These are phyloP conservation scores for Ambastaia sidthimunki DNA, from an alignment of 2,797 vertebrate genomes.

Conservation along the genomic window DNA sequence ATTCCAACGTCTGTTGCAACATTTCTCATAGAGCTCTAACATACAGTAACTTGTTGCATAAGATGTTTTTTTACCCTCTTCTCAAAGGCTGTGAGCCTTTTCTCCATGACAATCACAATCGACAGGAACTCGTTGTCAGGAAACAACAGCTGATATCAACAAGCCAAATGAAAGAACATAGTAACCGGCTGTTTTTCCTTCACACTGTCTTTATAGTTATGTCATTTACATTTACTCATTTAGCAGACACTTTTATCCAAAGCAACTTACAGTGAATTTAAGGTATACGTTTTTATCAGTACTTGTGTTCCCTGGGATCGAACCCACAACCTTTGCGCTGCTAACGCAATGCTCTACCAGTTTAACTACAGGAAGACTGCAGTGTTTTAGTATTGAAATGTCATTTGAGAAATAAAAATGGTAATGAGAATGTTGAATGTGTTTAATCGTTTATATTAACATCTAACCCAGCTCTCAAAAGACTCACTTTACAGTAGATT, in stretches of 20 bases:
- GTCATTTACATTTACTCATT: neutral
- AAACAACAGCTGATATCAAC: slow-evolving; percentile 46
- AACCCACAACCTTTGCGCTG: no score
- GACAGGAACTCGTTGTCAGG: slow-evolving; percentile 55
- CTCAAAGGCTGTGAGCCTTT: neutral
- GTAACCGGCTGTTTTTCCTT: neutral
- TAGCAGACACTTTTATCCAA: neutral
- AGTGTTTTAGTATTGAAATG: neutral
- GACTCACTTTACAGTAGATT: no score
- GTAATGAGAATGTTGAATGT: neutral
- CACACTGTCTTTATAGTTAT: slow-evolving; percentile 2
- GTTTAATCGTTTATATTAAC: neutral
- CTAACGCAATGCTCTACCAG: no score
- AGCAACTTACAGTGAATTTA: neutral
- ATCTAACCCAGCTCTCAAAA: neutral
- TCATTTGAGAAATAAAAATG: no score
- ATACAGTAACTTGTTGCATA: slow-evolving; percentile 11
- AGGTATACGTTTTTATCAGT: no score
- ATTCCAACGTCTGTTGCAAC: neutral
- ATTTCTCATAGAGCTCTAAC: neutral
- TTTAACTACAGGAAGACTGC: neutral
- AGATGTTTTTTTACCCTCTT: slow-evolving; percentile 9
- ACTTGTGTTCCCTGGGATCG: no score
- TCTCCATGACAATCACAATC: slow-evolving; percentile 25
- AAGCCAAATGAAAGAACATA: neutral